Evolutionary conservation across 2,797 vertebrate species (phyloP).

Genomic region (Garrulus glandarius): DNA sequence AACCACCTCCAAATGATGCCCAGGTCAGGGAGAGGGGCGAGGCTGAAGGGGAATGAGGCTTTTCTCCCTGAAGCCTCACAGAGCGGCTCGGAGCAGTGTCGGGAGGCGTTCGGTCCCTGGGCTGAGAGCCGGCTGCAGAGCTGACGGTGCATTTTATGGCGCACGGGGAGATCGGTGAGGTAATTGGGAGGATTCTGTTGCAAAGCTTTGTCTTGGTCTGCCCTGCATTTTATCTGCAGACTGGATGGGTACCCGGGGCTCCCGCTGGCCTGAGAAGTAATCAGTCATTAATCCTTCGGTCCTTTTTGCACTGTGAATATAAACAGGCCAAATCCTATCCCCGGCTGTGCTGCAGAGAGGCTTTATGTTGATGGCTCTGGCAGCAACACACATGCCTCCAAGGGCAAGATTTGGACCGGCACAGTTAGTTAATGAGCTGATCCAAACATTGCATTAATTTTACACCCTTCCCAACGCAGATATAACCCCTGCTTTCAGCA

Average conservation of each 20-base stretch:
- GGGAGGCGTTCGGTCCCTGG: not conserved
- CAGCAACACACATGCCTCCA: not conserved
- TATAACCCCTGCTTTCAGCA: not conserved
- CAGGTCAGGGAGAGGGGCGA: not conserved
- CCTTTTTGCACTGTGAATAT: slow-evolving; percentile 35
- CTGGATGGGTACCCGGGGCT: slow-evolving; percentile 43
- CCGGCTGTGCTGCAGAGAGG: slow-evolving; percentile 17
- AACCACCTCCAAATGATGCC: not conserved
- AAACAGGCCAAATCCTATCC: slow-evolving; percentile 57
- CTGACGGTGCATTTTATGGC: slow-evolving; percentile 44
- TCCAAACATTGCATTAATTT: slow-evolving; percentile 16
- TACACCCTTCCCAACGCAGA: not conserved
- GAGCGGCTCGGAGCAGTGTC: accelerated
- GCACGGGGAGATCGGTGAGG: slow-evolving; percentile 23
- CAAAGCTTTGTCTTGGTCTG: slow-evolving; percentile 56
- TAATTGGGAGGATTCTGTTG: slow-evolving; percentile 58
- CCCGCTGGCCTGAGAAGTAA: slow-evolving; percentile 5
- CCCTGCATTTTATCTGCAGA: slow-evolving; percentile 34
- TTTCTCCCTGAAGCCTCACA: not conserved
- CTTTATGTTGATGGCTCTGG: slow-evolving; percentile 35
- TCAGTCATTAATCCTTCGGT: slow-evolving; percentile 50
- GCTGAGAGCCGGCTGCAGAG: slow-evolving; percentile 8
- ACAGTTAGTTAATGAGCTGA: slow-evolving; percentile 39
- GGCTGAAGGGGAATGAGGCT: accelerated
- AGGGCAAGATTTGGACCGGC: slow-evolving; percentile 25